A percentile compares a stretch with the other conserved stretches of the same genome.
These are phyloP conservation scores for Spodoptera exigua DNA, from an alignment of 2,888 invertebrate genomes.

Conservation along the genomic window DNA sequence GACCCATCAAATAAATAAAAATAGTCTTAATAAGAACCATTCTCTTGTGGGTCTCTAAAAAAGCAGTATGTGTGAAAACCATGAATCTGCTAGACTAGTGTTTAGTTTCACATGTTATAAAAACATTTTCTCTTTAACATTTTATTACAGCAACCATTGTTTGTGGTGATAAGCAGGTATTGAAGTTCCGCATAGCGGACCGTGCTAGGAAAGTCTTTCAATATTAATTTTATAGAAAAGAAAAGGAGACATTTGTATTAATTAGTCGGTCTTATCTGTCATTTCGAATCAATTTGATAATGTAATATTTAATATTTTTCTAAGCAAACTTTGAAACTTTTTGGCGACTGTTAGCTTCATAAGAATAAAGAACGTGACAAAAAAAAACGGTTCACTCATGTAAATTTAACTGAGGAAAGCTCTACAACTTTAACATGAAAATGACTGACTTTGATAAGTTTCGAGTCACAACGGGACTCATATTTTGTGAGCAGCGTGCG, in stretches of 20 bases:
- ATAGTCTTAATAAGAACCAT: neutral
- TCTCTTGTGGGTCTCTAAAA: constrained; percentile 44
- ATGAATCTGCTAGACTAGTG: constrained; percentile 45
- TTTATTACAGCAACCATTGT: constrained; percentile 58
- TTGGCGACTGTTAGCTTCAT: no score
- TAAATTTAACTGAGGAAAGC: no score
- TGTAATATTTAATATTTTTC: no score
- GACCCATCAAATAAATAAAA: neutral
- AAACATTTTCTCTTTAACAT: constrained; percentile 63
- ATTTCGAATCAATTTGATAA: no score
- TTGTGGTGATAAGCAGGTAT: constrained; percentile 44
- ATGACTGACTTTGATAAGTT: no score
- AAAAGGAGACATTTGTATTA: neutral
- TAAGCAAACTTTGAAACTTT: no score
- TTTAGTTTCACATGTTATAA: constrained; percentile 63
- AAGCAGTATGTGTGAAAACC: constrained; percentile 50
- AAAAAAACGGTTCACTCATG: no score
- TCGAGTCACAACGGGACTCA: no score
- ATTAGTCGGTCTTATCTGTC: no score
- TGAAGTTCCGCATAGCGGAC: constrained; percentile 45
- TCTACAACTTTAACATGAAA: no score
- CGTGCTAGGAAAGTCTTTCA: constrained; percentile 26
- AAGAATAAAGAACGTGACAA: no score
- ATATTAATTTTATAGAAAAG: constrained; percentile 8
- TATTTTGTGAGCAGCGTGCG: no score